phyloP scores from a whole-genome alignment of 2,888 invertebrate genomes.

The Rhamphomyia laevipes region DNA sequence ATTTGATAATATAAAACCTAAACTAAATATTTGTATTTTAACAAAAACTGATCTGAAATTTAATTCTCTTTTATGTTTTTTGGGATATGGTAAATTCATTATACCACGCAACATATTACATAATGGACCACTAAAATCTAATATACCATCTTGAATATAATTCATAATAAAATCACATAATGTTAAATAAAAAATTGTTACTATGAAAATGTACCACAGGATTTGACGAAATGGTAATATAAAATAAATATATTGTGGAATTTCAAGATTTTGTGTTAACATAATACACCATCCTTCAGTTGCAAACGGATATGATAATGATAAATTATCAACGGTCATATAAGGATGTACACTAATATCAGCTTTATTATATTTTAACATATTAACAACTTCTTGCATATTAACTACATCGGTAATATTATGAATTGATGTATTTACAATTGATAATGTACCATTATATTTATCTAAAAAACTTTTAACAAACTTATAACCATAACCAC shows the following conservation, averaged over 20 bases:
- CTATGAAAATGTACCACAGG: neutral
- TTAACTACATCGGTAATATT: neutral
- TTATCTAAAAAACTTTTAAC: too few species aligned
- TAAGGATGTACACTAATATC: neutral
- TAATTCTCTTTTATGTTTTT: neutral
- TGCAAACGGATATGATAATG: neutral
- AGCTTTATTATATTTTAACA: neutral
- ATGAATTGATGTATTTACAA: too few species aligned
- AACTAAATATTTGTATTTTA: slow-evolving; percentile 12
- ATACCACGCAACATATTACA: neutral
- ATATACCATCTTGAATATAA: neutral
- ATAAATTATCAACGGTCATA: neutral
- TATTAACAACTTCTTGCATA: neutral
- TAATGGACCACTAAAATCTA: neutral
- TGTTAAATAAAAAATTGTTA: neutral
- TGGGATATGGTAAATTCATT: neutral
- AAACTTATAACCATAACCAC: too few species aligned
- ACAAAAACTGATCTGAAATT: slow-evolving; percentile 6
- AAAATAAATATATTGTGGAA: neutral
- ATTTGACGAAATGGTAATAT: neutral
- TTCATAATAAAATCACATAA: neutral
- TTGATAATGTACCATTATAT: too few species aligned
- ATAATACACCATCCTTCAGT: neutral
- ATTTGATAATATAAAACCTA: slow-evolving; percentile 23
- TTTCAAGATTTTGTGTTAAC: neutral